Conservation (phyloP, 1,140 invertebrate genomes). For the Oreohelix idahoensis region DNA sequence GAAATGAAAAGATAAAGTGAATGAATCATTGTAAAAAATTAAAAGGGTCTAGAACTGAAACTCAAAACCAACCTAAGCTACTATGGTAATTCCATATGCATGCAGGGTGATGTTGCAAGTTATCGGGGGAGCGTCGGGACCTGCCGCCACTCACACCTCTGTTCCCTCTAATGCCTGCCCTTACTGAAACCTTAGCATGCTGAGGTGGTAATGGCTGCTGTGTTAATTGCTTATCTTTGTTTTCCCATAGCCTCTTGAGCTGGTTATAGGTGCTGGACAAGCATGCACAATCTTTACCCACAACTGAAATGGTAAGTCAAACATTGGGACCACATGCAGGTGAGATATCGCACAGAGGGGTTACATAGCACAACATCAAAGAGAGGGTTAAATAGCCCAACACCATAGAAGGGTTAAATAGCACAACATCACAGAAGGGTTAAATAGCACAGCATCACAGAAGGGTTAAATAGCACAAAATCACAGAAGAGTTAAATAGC, state of each 20-base stretch:
- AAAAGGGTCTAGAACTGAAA: background rate
- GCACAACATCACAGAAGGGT: no score
- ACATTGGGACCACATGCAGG: no score
- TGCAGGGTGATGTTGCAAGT: conserved; percentile 42
- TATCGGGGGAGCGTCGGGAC: conserved; percentile 29
- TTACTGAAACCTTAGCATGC: conserved; percentile 17
- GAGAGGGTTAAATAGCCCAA: no score
- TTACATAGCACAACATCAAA: no score
- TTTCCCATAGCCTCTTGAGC: conserved; percentile 71
- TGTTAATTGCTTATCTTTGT: conserved; percentile 69
- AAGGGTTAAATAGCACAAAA: no score
- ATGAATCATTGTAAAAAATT: background rate
- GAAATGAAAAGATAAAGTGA: no score
- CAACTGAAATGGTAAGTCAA: conserved; percentile 58
- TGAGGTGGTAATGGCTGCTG: conserved; percentile 43
- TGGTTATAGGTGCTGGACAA: conserved; percentile 72
- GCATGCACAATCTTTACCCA: conserved; percentile 71
- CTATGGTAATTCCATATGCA: conserved; percentile 49
- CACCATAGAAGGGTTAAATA: no score
- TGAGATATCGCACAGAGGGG: no score
- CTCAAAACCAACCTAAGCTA: conserved; percentile 60
- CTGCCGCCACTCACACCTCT: background rate
- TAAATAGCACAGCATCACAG: no score
- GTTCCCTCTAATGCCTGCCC: background rate
- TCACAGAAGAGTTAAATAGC: no score